A percentile compares a stretch with the other conserved stretches of the same genome.
Evolutionary conservation across 1,140 invertebrate species (phyloP).

Genomic region (Sitobion miscanthi): DNA sequence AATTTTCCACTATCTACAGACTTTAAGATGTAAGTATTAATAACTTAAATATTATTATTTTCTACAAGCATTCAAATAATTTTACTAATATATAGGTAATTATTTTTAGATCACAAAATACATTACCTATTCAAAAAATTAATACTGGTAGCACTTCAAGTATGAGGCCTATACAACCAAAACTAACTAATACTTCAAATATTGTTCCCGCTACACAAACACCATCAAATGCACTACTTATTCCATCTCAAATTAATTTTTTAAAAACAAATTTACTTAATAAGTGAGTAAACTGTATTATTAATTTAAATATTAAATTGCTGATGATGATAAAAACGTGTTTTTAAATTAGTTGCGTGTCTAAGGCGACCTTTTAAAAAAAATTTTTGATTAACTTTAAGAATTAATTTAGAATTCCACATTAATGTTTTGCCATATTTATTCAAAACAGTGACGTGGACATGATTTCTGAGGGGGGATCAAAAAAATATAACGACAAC

Average conservation of each 20-base stretch:
- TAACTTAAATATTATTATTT: background rate
- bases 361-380: background rate
- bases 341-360: background rate
- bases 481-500: too few species aligned
- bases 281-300: background rate
- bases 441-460: too few species aligned
- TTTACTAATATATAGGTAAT: background rate
- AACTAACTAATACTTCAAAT: background rate
- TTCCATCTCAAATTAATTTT: background rate
- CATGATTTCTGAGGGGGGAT: too few species aligned
- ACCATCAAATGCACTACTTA: background rate
- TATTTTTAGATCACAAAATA: slow-evolving; percentile 5
- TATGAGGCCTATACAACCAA: slow-evolving; percentile 18
- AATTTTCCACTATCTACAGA: background rate
- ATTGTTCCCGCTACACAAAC: background rate
- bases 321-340: background rate
- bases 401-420: background rate
- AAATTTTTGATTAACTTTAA: background rate
- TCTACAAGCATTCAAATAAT: background rate
- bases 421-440: too few species aligned
- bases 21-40: background rate
- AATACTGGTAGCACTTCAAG: background rate
- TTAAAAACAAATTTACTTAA: slow-evolving; percentile 15
- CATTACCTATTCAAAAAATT: background rate
- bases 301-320: background rate